Percentiles rank a stretch among this genome's conserved stretches.
Conservation (phyloP, 2,797 vertebrate genomes). For the Mormyrus hasselquistii region DNA sequence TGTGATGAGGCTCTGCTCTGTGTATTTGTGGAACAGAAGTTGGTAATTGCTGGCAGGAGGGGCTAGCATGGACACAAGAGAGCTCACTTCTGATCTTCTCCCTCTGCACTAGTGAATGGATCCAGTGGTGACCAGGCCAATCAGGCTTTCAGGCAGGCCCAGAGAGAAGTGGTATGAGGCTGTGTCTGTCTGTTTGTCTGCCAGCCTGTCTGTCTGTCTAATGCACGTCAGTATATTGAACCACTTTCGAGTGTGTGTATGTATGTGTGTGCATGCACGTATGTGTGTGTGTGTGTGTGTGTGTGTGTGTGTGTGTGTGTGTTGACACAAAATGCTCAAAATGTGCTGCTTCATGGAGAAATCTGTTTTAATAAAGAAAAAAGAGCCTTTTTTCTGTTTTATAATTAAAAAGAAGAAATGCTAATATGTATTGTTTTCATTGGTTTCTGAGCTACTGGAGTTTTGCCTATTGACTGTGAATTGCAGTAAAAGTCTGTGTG, state of each 20-base stretch:
- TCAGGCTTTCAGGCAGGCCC: slow-evolving; percentile 54
- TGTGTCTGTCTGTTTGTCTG: background rate
- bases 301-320: background rate
- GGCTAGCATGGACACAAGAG: slow-evolving; percentile 29
- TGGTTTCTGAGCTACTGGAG: background rate
- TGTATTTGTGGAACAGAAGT: background rate
- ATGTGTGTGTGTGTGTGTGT: background rate
- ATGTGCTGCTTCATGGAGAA: background rate
- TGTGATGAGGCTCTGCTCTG: background rate
- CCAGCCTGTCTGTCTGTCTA: background rate
- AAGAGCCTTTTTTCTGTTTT: background rate
- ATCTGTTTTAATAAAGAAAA: background rate
- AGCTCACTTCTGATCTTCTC: slow-evolving; percentile 26
- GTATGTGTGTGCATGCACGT: background rate
- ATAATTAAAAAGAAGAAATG: background rate
- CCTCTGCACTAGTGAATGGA: slow-evolving; percentile 44
- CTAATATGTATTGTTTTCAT: background rate
- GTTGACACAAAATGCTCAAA: background rate
- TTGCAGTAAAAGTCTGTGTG: background rate
- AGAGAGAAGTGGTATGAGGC: slow-evolving; percentile 64
- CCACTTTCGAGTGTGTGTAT: background rate
- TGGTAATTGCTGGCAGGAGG: background rate
- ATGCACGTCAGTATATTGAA: background rate
- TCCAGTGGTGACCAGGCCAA: slow-evolving; percentile 47
- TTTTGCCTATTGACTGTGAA: background rate